Evolutionary conservation across 2,113 vertebrate genomes (phyloP), one percentile per base, ranked within the genome.

Genomic region (Petrocephalus microphthalmus): DNA sequence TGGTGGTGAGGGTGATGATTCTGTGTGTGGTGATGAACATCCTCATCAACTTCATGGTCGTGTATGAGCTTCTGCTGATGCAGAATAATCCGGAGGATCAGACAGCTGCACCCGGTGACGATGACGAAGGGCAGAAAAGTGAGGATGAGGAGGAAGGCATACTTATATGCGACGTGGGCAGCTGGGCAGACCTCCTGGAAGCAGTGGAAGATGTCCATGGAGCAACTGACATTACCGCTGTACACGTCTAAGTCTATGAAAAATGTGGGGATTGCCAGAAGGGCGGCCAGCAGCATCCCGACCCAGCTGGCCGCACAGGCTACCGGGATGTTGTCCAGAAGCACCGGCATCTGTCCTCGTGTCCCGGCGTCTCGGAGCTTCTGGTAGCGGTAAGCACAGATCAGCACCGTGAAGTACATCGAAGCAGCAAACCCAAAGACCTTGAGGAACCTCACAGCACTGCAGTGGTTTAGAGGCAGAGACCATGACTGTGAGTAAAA

Each of bases 331-430:
- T 88, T 89, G 91, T 96, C 95, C 92, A 95, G 90, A 54, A 88
- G 89, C 47, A 94, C 90, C 0, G 92, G 91, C 3, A 92, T 51
- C 51, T 90, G 93, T 81, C 87, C 92, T 19, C 92, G 91, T 2
- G 78, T 91, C 5, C 64, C 22, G 2, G 90, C 91, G 1, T 95
- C 91, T 33, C 91, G 91, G 19, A 96, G 90, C 92, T 96, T 96
- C 91, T 94, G 94, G 90, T 94, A 95, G 67, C 95, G 94, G 88
- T 91, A 96, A 87, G 94, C 60, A 89, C 93, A 91, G 88, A 95
- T 96, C 84, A 96, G 91, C 17, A 95, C 92, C 0, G 95, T 95
- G 91, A 96, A 94, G 81, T 94, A 52, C 88, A 96, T 94, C 90
- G 93, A 94, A 90, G 85, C 19, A 0, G 89, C 90, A 88, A 95